Evolutionary conservation across 2,797 vertebrate species (phyloP).

Genomic region (Cichlasoma orientale): DNA sequence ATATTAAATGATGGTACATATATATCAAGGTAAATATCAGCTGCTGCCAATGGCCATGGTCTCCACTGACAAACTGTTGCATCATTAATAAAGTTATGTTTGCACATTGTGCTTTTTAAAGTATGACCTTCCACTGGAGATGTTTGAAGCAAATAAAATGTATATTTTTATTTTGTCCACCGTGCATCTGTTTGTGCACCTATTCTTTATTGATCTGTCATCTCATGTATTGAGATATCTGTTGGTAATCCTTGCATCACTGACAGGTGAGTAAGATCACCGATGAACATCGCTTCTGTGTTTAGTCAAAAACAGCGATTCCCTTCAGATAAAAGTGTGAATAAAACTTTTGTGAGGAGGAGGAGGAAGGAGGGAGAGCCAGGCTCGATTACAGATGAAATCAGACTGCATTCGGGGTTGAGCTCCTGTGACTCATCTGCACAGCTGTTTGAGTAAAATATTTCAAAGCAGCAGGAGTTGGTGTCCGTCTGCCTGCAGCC

Average conservation of each 20-base stretch:
- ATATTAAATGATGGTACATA: too few species aligned
- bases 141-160: too few species aligned
- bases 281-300: neutral
- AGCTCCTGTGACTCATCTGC: neutral
- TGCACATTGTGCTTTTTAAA: neutral
- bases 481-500: neutral
- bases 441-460: too few species aligned
- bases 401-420: neutral
- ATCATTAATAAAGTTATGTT: neutral
- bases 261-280: fast-evolving
- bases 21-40: too few species aligned
- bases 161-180: too few species aligned
- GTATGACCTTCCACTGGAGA: neutral
- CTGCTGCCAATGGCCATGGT: too few species aligned
- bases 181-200: too few species aligned
- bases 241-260: neutral
- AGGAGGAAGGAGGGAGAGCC: neutral
- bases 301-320: neutral
- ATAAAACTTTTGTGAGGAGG: neutral
- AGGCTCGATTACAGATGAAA: neutral
- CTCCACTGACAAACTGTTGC: neutral
- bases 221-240: neutral
- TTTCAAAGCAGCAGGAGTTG: neutral
- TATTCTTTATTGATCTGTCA: too few species aligned
- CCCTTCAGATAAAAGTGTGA: neutral